These are phyloP conservation scores for Rhinella marina DNA, from an alignment of 2,797 vertebrate species.

Conservation along the genomic window DNA sequence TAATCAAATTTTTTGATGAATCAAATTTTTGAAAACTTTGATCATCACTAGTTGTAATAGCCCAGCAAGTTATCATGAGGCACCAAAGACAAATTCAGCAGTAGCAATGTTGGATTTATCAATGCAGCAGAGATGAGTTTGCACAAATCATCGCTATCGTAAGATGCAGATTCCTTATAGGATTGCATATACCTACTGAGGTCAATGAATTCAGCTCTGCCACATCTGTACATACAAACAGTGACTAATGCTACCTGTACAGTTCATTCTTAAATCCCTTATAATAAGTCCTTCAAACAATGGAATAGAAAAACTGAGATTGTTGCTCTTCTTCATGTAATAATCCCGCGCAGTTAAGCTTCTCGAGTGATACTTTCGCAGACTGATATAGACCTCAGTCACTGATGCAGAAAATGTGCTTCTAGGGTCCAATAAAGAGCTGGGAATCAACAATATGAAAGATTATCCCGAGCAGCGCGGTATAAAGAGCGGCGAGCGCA, in stretches of 20 bases:
- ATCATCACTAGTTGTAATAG: no score
- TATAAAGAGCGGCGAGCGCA: not conserved
- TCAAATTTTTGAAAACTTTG: no score
- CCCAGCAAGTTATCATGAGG: no score
- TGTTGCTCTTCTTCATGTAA: not conserved
- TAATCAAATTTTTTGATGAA: no score
- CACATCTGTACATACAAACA: not conserved
- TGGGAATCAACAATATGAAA: slow-evolving; percentile 23
- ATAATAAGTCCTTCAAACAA: not conserved
- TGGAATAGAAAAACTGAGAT: not conserved
- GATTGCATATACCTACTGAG: no score
- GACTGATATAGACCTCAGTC: not conserved
- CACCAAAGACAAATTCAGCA: no score
- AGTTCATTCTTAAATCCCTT: not conserved
- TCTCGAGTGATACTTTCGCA: not conserved
- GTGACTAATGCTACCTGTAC: not conserved
- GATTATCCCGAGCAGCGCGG: not conserved
- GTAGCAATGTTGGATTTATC: no score
- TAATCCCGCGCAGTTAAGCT: not conserved
- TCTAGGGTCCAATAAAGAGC: slow-evolving; percentile 22
- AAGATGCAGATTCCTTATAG: not conserved
- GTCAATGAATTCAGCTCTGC: not conserved
- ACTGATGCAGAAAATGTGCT: slow-evolving; percentile 25
- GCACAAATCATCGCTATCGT: no score
- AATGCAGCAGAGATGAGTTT: no score